A percentile compares a stretch with the other conserved stretches of the same genome.
Evolutionary conservation across 1,140 invertebrate species (phyloP).

Genomic region (Metopolophium dirhodum): DNA sequence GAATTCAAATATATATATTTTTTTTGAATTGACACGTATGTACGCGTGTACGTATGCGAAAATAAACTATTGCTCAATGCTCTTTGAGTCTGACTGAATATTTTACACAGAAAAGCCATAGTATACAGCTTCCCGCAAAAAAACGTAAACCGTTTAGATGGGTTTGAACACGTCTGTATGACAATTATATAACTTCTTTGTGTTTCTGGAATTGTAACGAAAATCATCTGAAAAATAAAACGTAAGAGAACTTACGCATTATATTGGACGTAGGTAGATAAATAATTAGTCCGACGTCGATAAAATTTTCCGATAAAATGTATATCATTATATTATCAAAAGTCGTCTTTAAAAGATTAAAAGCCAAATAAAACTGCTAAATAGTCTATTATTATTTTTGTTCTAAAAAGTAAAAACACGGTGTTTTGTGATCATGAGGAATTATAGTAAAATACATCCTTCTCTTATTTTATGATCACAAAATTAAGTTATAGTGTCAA

Average conservation of each 20-base stretch:
- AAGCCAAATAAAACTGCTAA: not conserved
- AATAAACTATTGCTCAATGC: not conserved
- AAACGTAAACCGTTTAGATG: not conserved
- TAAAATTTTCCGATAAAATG: not conserved
- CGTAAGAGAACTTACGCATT: not conserved
- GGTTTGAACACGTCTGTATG: not conserved
- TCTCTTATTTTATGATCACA: not conserved
- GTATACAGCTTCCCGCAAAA: not conserved
- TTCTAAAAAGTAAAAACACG: not conserved
- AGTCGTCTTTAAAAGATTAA: not conserved
- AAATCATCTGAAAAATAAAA: not conserved
- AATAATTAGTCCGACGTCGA: not conserved
- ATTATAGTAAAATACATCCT: not conserved
- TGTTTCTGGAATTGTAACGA: not conserved
- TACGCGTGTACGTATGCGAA: too few species aligned
- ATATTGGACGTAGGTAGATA: not conserved
- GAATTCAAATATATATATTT: not conserved
- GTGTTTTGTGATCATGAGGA: not conserved
- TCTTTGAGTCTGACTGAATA: not conserved
- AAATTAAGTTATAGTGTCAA: not conserved
- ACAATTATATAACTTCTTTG: not conserved
- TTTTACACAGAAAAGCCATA: not conserved
- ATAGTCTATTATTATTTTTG: not conserved
- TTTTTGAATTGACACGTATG: not conserved
- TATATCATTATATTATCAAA: not conserved